Evolutionary conservation across 2,888 invertebrate genomes (phyloP), one percentile per base, ranked within the genome.

Genomic region (Cephus nigrinus): DNA sequence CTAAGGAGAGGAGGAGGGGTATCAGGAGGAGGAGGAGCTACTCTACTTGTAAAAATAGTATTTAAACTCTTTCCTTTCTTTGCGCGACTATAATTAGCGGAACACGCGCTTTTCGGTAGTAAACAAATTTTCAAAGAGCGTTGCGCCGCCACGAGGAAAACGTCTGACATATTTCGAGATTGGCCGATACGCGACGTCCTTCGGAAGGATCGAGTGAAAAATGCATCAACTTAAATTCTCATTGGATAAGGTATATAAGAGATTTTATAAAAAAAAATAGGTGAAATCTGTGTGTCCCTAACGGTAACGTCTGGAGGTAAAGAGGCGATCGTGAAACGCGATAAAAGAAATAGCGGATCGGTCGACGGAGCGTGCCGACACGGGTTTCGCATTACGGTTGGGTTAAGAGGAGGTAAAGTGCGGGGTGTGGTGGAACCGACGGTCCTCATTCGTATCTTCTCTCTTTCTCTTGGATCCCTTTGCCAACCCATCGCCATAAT

Each of bases 81-180:
- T 86, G 85, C 81, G 84, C 75, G 82, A 88, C 89, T 89, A 89
- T 88, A 89, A 86, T 89, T 89, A 89, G 89, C 88, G 83, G 83
- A 87, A 82, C 84, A 83, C 88, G 86, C 84, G 87, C 88, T 86
- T 31, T 88, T 87, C 86, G 85, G 85, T 85, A 84, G 88, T 88
- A 89, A 88, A 88, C 87, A 88, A 88, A 87, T 87, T 85, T 88
- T 83, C 84, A 80, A 82, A 82, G 80, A 31, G 36, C 72, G 77
- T 76, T 81, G 81, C 77, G 78, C 71, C 40, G 76, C 55, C 55
- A 55, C 55, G 55, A 55, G 55, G 23, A 23, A 9, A 55, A 55
- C 23, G 9, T 55, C 2, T 55, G 55, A 55, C 55, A 23, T 23
- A 55, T 55, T 23, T 55, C 23, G 23, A 55, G 55, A 55, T 55